These are phyloP conservation scores for Homarus gammarus DNA, from an alignment of 2,888 invertebrate genomes.

Conservation along the genomic window DNA sequence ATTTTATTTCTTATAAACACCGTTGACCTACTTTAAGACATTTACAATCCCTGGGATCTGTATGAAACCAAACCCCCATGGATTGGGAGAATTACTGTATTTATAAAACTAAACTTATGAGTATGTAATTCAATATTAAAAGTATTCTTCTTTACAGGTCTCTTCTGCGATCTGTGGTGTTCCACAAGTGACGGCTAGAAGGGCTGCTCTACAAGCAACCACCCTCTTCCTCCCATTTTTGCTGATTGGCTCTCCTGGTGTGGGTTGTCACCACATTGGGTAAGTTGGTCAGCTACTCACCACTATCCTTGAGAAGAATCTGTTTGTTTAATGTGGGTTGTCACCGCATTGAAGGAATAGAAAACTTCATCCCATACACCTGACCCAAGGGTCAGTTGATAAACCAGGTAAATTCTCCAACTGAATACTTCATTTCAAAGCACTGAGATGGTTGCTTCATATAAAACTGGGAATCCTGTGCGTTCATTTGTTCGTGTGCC, in stretches of 20 bases:
- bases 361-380: background rate
- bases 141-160: too few species aligned
- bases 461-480: slow-evolving; percentile 37
- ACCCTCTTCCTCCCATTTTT: background rate
- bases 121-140: too few species aligned
- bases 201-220: background rate
- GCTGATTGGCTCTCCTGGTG: background rate
- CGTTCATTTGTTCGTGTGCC: slow-evolving; percentile 42
- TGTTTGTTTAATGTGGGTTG: slow-evolving; percentile 6
- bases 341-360: background rate
- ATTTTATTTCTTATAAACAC: too few species aligned
- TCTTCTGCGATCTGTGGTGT: too few species aligned
- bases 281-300: background rate
- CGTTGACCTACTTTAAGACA: too few species aligned
- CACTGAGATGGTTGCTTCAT: slow-evolving; percentile 37
- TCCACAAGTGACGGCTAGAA: background rate
- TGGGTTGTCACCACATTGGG: background rate
- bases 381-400: background rate
- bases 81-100: too few species aligned
- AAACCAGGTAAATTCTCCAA: background rate
- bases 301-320: background rate
- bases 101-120: too few species aligned
- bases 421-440: background rate
- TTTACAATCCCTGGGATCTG: too few species aligned
- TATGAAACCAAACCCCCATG: too few species aligned